Conservation (phyloP, 37 sponge, comb jelly and placozoan genomes). For the Crambe crambe region DNA sequence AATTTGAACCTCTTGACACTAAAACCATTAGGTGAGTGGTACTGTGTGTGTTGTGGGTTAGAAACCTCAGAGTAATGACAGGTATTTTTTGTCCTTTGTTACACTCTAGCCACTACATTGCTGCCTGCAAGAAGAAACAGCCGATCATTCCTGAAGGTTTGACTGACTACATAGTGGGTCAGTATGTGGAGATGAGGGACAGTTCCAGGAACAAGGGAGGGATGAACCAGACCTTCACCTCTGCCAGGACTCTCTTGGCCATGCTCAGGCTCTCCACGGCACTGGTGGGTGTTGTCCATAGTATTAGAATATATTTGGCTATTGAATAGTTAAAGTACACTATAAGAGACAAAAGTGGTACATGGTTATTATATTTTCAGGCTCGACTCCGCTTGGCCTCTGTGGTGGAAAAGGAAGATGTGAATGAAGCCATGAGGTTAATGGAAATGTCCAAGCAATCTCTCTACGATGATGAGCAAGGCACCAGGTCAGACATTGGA, state of each 20-base stretch:
- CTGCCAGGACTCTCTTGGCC: conserved; percentile 93
- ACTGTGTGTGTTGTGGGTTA: too few relatives aligned
- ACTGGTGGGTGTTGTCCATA: too few relatives aligned
- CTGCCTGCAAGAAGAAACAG: conserved; percentile 79
- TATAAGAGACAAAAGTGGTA: neutral
- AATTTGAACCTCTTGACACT: conserved; percentile 79
- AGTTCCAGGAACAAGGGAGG: conserved; percentile 81
- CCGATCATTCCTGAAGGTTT: conserved; percentile 88
- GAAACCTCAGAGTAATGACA: too few relatives aligned
- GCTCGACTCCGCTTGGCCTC: too few relatives aligned
- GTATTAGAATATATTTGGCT: too few relatives aligned
- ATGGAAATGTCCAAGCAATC: too few relatives aligned
- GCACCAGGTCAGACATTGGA: too few relatives aligned
- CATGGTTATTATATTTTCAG: too few relatives aligned
- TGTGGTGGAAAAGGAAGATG: too few relatives aligned
- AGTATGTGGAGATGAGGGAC: conserved; percentile 92
- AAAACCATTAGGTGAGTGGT: conserved; percentile 72
- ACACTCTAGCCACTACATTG: conserved; percentile 81
- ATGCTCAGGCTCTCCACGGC: conserved; percentile 94
- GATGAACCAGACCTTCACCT: conserved; percentile 89
- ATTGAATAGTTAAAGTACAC: too few relatives aligned
- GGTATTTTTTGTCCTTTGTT: neutral
- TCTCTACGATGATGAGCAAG: too few relatives aligned
- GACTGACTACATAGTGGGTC: conserved; percentile 90
- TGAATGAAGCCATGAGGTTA: too few relatives aligned